Conservation (phyloP, 2,888 invertebrate genomes). For the Pasiphila rectangulata region DNA sequence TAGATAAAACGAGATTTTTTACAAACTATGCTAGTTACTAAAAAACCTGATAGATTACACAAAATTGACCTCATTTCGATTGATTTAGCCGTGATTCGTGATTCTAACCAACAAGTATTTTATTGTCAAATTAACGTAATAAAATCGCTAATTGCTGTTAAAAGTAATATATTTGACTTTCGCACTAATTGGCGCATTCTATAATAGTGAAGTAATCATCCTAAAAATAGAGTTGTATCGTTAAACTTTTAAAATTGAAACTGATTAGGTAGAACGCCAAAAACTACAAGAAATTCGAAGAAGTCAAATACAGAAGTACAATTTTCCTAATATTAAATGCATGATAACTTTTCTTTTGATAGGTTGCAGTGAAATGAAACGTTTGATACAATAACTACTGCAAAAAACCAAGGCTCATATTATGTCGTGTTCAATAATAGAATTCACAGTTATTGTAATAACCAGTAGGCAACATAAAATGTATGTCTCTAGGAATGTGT, state of each 20-base stretch:
- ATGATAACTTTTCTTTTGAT: too few relatives aligned
- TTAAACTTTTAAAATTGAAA: slow-evolving; percentile 13
- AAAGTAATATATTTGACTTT: slow-evolving; percentile 30
- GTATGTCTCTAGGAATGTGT: slow-evolving; percentile 54
- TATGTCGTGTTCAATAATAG: slow-evolving; percentile 20
- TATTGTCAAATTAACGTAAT: slow-evolving; percentile 32
- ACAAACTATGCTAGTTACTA: slow-evolving; percentile 23
- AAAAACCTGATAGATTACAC: slow-evolving; percentile 33
- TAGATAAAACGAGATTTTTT: slow-evolving; percentile 25
- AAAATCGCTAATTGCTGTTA: slow-evolving; percentile 31
- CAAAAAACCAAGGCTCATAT: neutral
- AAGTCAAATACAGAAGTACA: neutral
- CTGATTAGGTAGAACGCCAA: neutral
- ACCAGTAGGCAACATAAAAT: slow-evolving; percentile 34
- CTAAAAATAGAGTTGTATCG: slow-evolving; percentile 32
- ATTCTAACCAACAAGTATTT: slow-evolving; percentile 35
- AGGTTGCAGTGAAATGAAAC: too few relatives aligned
- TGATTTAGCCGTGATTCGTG: too few relatives aligned
- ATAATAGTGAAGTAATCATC: slow-evolving; percentile 26
- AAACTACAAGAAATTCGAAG: neutral
- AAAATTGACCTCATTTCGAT: slow-evolving; percentile 37
- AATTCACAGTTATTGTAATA: slow-evolving; percentile 36
- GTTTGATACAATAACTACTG: neutral
- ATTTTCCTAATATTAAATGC: too few relatives aligned
- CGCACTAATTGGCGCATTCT: slow-evolving; percentile 30